Percentiles rank a stretch among this genome's conserved stretches.
Conservation (phyloP, 2,888 invertebrate species). For the Parthenolecanium corni region DNA sequence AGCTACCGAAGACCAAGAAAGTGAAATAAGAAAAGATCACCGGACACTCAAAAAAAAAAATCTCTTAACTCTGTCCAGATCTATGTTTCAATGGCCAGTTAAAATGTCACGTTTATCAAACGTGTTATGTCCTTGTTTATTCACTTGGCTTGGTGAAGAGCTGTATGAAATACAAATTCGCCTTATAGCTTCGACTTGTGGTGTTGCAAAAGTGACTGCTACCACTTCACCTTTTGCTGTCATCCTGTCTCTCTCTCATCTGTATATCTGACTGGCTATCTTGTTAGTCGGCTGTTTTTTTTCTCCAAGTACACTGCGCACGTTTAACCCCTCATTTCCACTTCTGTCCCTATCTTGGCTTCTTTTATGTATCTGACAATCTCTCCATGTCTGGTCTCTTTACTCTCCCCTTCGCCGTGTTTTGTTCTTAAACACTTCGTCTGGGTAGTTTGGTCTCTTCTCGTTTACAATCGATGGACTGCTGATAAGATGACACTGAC, state of each 20-base stretch:
- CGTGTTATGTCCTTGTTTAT: neutral
- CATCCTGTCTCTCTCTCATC: neutral
- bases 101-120: constrained; percentile 9
- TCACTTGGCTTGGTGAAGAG: neutral
- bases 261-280: neutral
- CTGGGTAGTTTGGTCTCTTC: neutral
- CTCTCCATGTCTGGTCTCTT: too few species aligned
- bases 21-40: too few species aligned
- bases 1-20: too few species aligned
- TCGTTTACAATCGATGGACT: constrained; percentile 17
- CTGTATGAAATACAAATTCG: constrained; percentile 7
- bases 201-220: constrained; percentile 1
- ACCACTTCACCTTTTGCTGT: too few species aligned
- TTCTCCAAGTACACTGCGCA: neutral
- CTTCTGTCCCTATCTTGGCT: neutral
- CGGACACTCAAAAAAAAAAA: too few species aligned
- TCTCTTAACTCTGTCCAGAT: constrained; percentile 3
- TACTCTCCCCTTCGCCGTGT: too few species aligned
- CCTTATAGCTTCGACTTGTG: neutral
- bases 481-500: constrained; percentile 20
- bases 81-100: constrained; percentile 5
- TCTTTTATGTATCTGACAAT: too few species aligned
- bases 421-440: too few species aligned
- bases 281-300: constrained; percentile 17
- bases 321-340: neutral